Conservation (phyloP, 2,113 vertebrate species). For the Neomonachus schauinslandi region DNA sequence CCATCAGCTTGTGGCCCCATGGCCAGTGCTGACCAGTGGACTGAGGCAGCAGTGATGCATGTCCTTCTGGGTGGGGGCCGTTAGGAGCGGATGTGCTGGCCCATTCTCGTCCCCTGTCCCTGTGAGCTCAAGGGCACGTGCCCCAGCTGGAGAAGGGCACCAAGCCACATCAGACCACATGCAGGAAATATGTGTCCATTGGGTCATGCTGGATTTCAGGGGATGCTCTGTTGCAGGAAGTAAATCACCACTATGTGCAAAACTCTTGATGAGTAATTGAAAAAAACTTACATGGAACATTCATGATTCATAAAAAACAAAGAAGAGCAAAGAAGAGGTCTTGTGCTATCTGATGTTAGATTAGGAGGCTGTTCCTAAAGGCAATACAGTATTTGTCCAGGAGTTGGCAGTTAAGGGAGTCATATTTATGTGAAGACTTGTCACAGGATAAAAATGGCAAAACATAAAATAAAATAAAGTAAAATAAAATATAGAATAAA, state of each 20-base stretch:
- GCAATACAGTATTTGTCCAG: accelerated
- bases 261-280: neutral
- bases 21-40: neutral
- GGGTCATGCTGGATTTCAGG: neutral
- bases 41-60: accelerated
- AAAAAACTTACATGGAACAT: accelerated
- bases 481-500: too few species aligned
- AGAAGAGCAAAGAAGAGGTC: neutral
- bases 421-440: accelerated
- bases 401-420: neutral
- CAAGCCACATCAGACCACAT: accelerated
- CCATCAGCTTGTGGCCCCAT: accelerated
- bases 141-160: neutral
- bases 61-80: too few species aligned
- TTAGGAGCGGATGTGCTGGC: accelerated
- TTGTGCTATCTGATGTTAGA: accelerated
- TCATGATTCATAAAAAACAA: neutral
- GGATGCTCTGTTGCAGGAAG: neutral
- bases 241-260: neutral
- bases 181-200: accelerated
- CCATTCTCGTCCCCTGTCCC: accelerated
- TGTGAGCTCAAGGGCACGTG: accelerated
- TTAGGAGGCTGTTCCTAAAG: too few species aligned
- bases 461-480: too few species aligned
- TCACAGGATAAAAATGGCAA: accelerated